These are phyloP conservation scores for Euwallacea fornicatus DNA, from an alignment of 1,140 invertebrate species.

Conservation along the genomic window DNA sequence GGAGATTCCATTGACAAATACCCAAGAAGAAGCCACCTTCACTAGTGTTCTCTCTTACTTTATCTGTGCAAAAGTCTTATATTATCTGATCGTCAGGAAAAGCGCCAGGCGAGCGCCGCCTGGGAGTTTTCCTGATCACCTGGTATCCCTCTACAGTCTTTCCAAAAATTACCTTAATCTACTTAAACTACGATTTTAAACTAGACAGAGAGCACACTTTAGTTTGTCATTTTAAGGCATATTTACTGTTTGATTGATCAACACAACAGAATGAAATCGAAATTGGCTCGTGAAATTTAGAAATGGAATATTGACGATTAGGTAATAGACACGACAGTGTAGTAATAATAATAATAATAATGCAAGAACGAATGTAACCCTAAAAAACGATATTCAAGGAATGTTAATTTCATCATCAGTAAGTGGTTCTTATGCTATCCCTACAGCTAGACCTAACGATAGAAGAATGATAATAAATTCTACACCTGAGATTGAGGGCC, in stretches of 20 bases:
- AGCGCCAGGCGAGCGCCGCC: background rate
- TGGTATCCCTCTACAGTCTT: conserved; percentile 54
- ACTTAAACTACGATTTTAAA: conserved; percentile 39
- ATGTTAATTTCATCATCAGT: conserved; percentile 42
- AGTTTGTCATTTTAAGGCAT: conserved; percentile 41
- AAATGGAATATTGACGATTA: conserved; percentile 16
- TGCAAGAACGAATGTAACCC: conserved; percentile 8
- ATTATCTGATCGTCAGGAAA: conserved; percentile 34
- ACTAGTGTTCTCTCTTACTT: conserved; percentile 44
- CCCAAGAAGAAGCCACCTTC: conserved; percentile 39
- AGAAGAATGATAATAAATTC: conserved; percentile 46
- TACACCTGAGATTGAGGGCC: conserved; percentile 52
- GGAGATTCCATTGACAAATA: conserved; percentile 31
- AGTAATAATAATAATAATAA: no score
- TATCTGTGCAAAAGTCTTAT: conserved; percentile 43
- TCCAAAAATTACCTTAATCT: conserved; percentile 40
- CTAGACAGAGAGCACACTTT: conserved; percentile 47
- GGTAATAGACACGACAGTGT: conserved; percentile 11
- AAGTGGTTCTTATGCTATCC: background rate
- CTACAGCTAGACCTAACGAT: conserved; percentile 16
- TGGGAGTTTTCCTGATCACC: conserved; percentile 39
- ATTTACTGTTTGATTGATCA: background rate
- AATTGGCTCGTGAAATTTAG: no score
- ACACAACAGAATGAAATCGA: background rate
- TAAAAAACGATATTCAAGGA: conserved; percentile 33